Base-by-base conservation (phyloP, 2,113 vertebrate genomes). In the Oryzias woworae region DNA sequence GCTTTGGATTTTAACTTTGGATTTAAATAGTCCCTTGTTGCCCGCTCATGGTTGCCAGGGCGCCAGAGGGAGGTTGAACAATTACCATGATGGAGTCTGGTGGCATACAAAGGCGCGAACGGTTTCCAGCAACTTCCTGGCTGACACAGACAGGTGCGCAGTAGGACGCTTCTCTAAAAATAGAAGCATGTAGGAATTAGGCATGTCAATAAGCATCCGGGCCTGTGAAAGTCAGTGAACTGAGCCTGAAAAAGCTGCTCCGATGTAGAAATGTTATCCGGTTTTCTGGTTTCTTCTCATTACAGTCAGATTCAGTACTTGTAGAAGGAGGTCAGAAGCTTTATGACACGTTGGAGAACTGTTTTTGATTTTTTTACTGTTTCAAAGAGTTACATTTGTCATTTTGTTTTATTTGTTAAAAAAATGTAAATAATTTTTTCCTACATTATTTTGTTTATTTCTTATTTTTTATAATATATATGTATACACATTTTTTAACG, bases 131-230 rank as follows among this genome's bases (percentile, higher is more conserved):
- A 15, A 75, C 81, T 71, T 88, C 80, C 80, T 84, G 80, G 71
- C 83, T 84, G 80, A 88, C 78, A 55, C 74, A 75, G 63, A 71
- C 81, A 85, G 84, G 79, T 81, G 73, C 84, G 69, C 75, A 15
- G 74, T 70, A 73, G 78, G 83, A 81, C 31, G 52, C 61, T 42
- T 20, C 10, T 57, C 78, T 66, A 73, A 78, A 87, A 89, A 89
- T 88, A 91, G 63, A 63, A 31, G 28, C 62, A 26, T 7, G 74
- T 61, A 49, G 58, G 71, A 73, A 58, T 73, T n/a, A 52, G 61
- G 43, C 43, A 43, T 66, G 70, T 64, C 69, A 75, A 76, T 61
- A 56, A 57, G 60, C 26, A 2, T 61, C 26, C 70, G 44, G 47
- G 42, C 58, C 49, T 60, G 71, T 46, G 48, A 61, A 59, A 75